Evolutionary conservation across 2,797 vertebrate species (phyloP).

Genomic region (Siniperca scherzeri): DNA sequence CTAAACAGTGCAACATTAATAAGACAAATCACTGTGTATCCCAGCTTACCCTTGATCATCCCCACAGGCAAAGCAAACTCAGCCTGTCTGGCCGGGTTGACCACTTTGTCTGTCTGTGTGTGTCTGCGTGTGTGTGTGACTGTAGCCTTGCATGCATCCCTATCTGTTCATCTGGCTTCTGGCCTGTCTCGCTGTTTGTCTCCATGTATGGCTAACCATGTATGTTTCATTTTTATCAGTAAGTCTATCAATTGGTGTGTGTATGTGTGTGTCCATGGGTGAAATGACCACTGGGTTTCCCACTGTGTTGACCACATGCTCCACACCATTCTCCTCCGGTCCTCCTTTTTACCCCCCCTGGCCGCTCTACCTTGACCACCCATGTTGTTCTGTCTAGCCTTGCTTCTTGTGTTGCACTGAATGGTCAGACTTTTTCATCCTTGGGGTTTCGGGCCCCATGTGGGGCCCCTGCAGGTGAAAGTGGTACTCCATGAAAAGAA

Average conservation of each 20-base stretch:
- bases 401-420: slow-evolving; percentile 55
- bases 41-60: slow-evolving; percentile 54
- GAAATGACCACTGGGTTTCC: slow-evolving; percentile 79
- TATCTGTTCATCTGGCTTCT: slow-evolving; percentile 59
- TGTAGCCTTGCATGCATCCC: slow-evolving; percentile 21
- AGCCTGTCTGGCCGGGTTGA: slow-evolving; percentile 48
- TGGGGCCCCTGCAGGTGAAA: slow-evolving; percentile 46
- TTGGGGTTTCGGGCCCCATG: slow-evolving; percentile 20
- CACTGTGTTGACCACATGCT: slow-evolving; percentile 74
- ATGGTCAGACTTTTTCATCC: slow-evolving; percentile 31
- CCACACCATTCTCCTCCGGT: slow-evolving; percentile 46
- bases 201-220: slow-evolving; percentile 72
- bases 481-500: slow-evolving; percentile 29
- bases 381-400: slow-evolving; percentile 69
- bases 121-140: neutral
- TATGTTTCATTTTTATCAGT: slow-evolving; percentile 70
- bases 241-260: slow-evolving; percentile 57
- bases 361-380: slow-evolving; percentile 75
- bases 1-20: slow-evolving; percentile 54
- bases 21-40: slow-evolving; percentile 59
- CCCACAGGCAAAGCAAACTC: slow-evolving; percentile 40
- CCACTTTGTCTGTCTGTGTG: slow-evolving; percentile 33
- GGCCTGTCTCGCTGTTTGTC: slow-evolving; percentile 62
- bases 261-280: slow-evolving; percentile 76
- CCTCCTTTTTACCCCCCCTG: slow-evolving; percentile 60